Conservation (phyloP, 1,140 invertebrate species). For the Neoseiulus cucumeris region DNA sequence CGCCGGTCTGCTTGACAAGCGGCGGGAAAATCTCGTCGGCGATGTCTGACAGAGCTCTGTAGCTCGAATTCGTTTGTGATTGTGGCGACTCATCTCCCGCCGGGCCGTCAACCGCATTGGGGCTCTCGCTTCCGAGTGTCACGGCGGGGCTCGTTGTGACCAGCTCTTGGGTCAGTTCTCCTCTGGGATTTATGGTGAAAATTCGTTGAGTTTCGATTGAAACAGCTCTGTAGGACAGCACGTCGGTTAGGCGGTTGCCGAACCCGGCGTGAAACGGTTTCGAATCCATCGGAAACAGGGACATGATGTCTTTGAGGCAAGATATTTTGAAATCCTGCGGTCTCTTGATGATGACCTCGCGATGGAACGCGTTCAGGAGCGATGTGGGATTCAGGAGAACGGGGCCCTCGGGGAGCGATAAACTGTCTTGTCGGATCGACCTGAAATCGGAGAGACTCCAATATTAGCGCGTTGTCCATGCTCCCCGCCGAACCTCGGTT, state of each 20-base stretch:
- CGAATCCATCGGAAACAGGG: conserved; percentile 42
- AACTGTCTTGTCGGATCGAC: conserved; percentile 76
- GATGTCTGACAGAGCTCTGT: background rate
- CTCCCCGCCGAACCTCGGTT: background rate
- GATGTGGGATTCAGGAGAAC: conserved; percentile 90
- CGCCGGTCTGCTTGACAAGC: background rate
- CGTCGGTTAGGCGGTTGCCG: conserved; percentile 65
- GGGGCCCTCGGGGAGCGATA: conserved; percentile 84
- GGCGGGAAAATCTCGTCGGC: background rate
- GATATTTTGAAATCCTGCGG: conserved; percentile 98
- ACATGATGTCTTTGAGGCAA: conserved; percentile 83
- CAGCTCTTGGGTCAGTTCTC: conserved; percentile 83
- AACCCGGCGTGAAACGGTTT: conserved; percentile 97
- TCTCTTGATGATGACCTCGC: conserved; percentile 96
- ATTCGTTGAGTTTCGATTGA: conserved; percentile 87
- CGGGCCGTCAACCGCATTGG: background rate
- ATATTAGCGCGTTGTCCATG: background rate
- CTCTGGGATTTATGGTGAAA: conserved; percentile 94
- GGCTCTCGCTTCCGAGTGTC: background rate
- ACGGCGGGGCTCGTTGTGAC: conserved; percentile 40
- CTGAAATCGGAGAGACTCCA: conserved; percentile 23
- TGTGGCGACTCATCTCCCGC: background rate
- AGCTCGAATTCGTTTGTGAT: background rate
- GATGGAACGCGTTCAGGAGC: conserved; percentile 82
- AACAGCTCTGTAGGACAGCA: conserved; percentile 89